Evolutionary conservation across 1,140 invertebrate genomes (phyloP), one percentile per base, ranked within the genome.

Genomic region (Leptopilina boulardi): DNA sequence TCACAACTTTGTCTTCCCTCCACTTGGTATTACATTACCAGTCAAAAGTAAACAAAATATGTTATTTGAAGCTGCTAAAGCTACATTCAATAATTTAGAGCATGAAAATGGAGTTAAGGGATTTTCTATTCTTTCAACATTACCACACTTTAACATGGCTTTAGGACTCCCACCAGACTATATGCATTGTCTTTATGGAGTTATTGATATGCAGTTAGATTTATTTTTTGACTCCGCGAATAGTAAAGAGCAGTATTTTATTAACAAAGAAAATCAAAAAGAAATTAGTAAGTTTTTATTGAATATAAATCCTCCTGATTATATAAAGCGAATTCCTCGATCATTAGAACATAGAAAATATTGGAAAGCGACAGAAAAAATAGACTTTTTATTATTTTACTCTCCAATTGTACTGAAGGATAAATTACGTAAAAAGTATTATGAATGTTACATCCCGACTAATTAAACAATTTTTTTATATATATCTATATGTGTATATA

Each of bases 371-470:
- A 19, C 44, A 38, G 78, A 80, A 72, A 47, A 74, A 21, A 51
- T 70, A 34, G 73, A 70, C 51, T 75, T 80, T 54, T 51, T 80
- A 10, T 34, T 80, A 34, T 74, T 47, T 47, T 80, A 77, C 47
- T 75, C 73, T 26, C 34, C 74, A 4, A 74, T 77, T 15, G 5
- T 80, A 15, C 59, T 75, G 5, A 59, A 75, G 73, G 44, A 70
- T 10, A 56, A 42, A 42, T 66, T 77, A 15, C 73, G 70, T 30
- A 44, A 47, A 30, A 70, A 30, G 10, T 80, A 75, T 34, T 77
- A n/a, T n/a, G n/a, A n/a, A n/a, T n/a, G n/a, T n/a, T n/a, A n/a
- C n/a, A n/a, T n/a, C n/a, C n/a, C n/a, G n/a, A n/a, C n/a, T n/a
- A n/a, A n/a, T n/a, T n/a, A n/a, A n/a, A n/a, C n/a, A n/a, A n/a